Conservation (phyloP, 2,113 vertebrate species). For the Malurus cyaneus region DNA sequence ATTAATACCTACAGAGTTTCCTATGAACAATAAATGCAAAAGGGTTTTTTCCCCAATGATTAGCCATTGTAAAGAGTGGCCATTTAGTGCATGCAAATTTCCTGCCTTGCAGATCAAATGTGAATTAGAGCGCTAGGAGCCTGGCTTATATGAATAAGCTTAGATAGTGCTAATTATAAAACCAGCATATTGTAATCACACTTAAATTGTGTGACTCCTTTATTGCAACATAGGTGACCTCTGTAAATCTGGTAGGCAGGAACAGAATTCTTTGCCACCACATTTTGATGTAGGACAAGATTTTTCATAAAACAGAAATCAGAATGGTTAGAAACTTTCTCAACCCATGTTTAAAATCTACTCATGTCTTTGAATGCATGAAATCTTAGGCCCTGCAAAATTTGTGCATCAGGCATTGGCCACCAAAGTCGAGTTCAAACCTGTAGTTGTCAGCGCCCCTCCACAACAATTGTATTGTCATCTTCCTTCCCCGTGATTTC, state of each 20-base stretch:
- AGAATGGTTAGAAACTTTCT: not conserved
- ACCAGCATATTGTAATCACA: conserved; percentile 51
- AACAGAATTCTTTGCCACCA: not conserved
- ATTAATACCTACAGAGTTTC: conserved; percentile 55
- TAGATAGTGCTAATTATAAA: conserved; percentile 64
- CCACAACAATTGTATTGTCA: not conserved
- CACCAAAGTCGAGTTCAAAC: not conserved
- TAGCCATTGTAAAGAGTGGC: conserved; percentile 50
- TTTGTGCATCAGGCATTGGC: not conserved
- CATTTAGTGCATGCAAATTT: conserved; percentile 64
- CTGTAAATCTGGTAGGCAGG: not conserved
- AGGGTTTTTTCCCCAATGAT: not conserved
- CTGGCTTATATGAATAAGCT: conserved; percentile 49
- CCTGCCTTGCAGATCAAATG: conserved; percentile 53
- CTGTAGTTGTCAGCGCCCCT: not conserved
- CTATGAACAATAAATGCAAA: conserved; percentile 63
- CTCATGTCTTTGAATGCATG: not conserved
- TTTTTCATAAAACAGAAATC: not conserved
- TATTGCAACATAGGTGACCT: not conserved
- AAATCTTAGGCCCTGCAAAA: not conserved
- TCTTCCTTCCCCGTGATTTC: not conserved
- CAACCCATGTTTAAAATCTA: not conserved
- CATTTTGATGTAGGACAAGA: not conserved
- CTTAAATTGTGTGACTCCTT: conserved; percentile 51
- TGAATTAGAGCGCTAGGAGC: conserved; percentile 57